Base-by-base conservation (phyloP, 2,888 invertebrate genomes). In the Agelastica alni region DNA sequence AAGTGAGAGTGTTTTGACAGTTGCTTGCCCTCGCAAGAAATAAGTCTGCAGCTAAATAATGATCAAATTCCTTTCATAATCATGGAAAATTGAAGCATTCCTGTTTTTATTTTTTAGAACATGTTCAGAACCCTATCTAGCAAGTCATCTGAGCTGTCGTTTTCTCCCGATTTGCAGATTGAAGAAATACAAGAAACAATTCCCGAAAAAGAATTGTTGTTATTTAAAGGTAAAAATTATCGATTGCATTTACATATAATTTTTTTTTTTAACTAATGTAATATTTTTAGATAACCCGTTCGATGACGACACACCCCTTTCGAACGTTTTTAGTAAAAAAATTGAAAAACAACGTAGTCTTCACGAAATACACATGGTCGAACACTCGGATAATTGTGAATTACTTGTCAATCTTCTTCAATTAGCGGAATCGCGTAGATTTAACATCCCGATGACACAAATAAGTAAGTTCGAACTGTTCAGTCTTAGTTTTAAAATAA, bases 401-500 rank as follows among this genome's bases (percentile, higher is more conserved):
- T 73, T 80, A 37, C 69, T 83, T 10, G 71, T 77, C 3, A 74
- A 78, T 12, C 63, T 83, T 14, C 68, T 84, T 14, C 77, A 81
- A 58, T 78, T 75, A 47, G 78, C 80, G 20, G 81, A 82, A 60
- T 75, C 77, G 1, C 81, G 79, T 64, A 71, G 80, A 56, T 81
- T 77, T 56, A 78, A 81, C 44, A 64, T 80, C 58, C 77, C 79
- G 1, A 61, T 75, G 31, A 76, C 77, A 1, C 80, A 79, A 69
- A 73, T 75, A 58, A 70, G 81, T 80, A 69, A 74, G 74, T 62
- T 41, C 34, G 31, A 39, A 32, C n/a, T n/a, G n/a, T n/a, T n/a
- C n/a, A n/a, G n/a, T n/a, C n/a, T n/a, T n/a, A n/a, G n/a, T n/a
- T n/a, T n/a, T n/a, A n/a, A n/a, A n/a, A n/a, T n/a, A n/a, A n/a